Evolutionary conservation across 2,113 vertebrate species (phyloP).

Genomic region (Vidua macroura): DNA sequence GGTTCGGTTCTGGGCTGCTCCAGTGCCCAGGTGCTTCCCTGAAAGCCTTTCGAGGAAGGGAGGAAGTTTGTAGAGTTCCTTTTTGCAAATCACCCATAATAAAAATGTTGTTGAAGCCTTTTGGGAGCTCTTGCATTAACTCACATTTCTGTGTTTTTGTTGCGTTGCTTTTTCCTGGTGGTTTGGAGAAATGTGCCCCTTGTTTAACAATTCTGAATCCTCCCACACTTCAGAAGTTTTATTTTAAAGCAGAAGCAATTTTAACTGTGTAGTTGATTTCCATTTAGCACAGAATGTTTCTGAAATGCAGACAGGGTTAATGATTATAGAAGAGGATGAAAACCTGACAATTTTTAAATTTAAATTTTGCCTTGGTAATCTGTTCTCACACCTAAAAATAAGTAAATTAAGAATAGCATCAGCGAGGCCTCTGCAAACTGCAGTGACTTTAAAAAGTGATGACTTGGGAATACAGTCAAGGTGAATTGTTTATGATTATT

Average conservation of each 20-base stretch:
- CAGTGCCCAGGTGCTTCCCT: not conserved
- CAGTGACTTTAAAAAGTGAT: not conserved
- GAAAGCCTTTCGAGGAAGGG: not conserved
- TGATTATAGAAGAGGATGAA: not conserved
- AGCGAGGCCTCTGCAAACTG: not conserved
- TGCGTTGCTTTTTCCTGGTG: not conserved
- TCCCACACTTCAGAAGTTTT: not conserved
- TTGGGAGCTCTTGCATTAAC: not conserved
- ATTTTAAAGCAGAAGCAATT: not conserved
- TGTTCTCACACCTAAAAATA: constrained; percentile 31
- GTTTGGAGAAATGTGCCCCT: not conserved
- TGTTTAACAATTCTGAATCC: not conserved
- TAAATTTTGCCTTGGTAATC: not conserved
- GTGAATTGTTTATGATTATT: constrained; percentile 1
- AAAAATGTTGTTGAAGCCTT: not conserved
- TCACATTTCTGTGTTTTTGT: not conserved
- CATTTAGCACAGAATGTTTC: not conserved
- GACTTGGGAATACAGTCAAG: not conserved
- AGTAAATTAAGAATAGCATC: not conserved
- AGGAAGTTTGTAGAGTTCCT: not conserved
- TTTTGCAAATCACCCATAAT: not conserved
- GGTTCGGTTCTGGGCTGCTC: not conserved
- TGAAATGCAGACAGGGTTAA: not conserved
- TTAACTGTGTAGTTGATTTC: not conserved
- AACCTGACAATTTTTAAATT: not conserved